Conservation (phyloP, 2,797 vertebrate genomes). For the Fringilla coelebs region DNA sequence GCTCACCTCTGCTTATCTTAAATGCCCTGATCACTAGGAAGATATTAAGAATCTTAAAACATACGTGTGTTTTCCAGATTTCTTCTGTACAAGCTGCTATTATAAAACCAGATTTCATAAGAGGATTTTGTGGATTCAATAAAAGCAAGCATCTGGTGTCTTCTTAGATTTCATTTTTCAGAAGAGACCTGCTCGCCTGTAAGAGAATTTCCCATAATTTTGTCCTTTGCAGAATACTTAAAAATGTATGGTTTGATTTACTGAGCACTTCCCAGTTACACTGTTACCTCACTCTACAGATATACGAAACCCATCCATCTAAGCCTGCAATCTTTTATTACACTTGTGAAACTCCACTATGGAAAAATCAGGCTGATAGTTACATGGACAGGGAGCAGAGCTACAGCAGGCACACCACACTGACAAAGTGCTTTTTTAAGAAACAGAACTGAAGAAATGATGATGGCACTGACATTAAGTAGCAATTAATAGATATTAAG, state of each 20-base stretch:
- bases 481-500: background rate
- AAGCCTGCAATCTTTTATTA: background rate
- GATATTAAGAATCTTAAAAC: background rate
- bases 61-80: background rate
- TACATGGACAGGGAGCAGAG: background rate
- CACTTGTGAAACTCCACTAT: background rate
- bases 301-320: background rate
- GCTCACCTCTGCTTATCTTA: background rate
- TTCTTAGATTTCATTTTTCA: conserved; percentile 24
- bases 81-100: background rate
- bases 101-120: background rate
- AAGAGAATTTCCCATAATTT: background rate
- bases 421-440: background rate
- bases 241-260: background rate
- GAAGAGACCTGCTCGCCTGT: background rate
- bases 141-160: conserved; percentile 6
- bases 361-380: background rate
- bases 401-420: background rate
- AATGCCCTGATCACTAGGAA: background rate
- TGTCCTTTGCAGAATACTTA: background rate
- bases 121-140: background rate
- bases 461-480: background rate
- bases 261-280: background rate
- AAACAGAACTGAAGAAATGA: background rate
- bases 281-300: background rate